Base-by-base conservation (phyloP, 2,113 vertebrate genomes). In the Takifugu flavidus region DNA sequence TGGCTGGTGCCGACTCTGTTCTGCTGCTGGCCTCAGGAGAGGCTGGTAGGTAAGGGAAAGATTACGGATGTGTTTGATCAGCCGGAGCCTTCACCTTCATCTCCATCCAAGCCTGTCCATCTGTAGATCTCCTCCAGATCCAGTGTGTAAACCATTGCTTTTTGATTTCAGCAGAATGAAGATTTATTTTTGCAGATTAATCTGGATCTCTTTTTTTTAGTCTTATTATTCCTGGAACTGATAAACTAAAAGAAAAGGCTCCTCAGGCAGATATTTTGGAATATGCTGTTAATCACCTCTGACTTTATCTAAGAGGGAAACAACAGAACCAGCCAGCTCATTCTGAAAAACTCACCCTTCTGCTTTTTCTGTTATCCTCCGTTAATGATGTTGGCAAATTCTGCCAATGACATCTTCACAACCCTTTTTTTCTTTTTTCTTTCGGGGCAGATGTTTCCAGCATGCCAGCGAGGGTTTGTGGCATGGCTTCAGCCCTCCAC, bases 51-150 rank as follows among this genome's bases (percentile, higher is more conserved):
- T 74, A 42, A 25, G 5, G 39, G 67, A 51, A 71, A 51, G 49
- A 58, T 45, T n/a, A 12, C 27, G n/a, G 34, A 27, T 54, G 25
- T 42, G 14, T 45, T 60, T 25, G 5, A 58, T 70, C 56, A 64
- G 26, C 39, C 63, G 29, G 45, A 34, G 62, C 46, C 47, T 34
- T 25, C 14, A 5, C 14, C 49, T 77, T 82, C 42, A 82, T 85
- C 74, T 78, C 42, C 31, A 46, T 80, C 69, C 80, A 82, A 74
- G 31, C 46, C 80, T 69, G 62, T 77, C 59, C 74, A 66, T 77
- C 70, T 74, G 70, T 55, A 25, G 7, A 64, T 20, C 20, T 20
- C 20, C 20, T 20, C 20, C 20, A 20, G 20, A 20, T 20, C 20
- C 20, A 43, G 50, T 58, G 59, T 67, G 70, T 63, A 66, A 70